Percentiles rank a stretch among this genome's conserved stretches.
Evolutionary conservation across 2,797 vertebrate genomes (phyloP).

Genomic region (Eulemur mongoz): DNA sequence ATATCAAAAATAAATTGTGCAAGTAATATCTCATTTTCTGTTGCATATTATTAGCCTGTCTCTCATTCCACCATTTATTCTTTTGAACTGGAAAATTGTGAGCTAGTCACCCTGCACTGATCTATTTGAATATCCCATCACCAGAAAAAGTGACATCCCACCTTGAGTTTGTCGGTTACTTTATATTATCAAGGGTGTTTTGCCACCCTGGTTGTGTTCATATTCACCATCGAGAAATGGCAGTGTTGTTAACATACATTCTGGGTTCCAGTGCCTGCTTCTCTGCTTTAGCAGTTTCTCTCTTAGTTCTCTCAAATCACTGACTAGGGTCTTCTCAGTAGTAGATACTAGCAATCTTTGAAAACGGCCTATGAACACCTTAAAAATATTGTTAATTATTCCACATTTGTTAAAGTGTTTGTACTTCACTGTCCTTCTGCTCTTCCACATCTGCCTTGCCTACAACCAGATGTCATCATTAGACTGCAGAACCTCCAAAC

Average conservation of each 20-base stretch:
- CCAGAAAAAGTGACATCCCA: neutral
- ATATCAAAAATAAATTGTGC: neutral
- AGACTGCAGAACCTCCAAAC: neutral
- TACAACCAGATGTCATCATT: neutral
- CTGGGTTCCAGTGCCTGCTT: neutral
- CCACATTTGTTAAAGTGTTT: neutral
- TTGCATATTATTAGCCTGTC: neutral
- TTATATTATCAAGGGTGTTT: neutral
- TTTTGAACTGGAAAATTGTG: constrained; percentile 37
- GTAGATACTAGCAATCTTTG: neutral
- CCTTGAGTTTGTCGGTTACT: neutral
- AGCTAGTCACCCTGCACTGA: neutral
- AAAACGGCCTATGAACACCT: neutral
- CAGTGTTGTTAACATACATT: neutral
- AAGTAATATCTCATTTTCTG: constrained; percentile 7
- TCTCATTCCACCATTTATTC: constrained; percentile 9
- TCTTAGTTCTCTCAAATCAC: neutral
- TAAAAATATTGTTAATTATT: constrained; percentile 35
- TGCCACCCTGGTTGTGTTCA: neutral
- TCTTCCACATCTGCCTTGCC: neutral
- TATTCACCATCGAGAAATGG: neutral
- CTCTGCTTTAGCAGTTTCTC: neutral
- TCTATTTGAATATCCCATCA: neutral
- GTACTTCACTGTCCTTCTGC: neutral
- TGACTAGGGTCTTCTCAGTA: neutral